Percentiles rank a stretch among this genome's conserved stretches.
These are phyloP conservation scores for Ramphastos sulfuratus DNA, from an alignment of 2,113 vertebrate species.

Conservation along the genomic window DNA sequence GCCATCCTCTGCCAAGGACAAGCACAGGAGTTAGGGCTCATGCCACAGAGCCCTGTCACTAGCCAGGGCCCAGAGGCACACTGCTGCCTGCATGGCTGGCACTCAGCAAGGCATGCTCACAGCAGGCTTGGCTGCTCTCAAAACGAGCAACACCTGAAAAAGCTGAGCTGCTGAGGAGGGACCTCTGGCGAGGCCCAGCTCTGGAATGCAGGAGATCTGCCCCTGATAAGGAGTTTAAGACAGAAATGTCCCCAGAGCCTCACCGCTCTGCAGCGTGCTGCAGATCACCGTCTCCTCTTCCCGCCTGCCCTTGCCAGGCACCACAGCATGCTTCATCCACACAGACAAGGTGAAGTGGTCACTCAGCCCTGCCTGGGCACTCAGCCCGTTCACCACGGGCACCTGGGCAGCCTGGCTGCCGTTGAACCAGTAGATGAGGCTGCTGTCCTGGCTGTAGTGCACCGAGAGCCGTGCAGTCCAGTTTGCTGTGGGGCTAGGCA, in stretches of 20 bases:
- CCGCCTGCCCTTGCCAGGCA: conserved; percentile 81
- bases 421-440: conserved; percentile 97
- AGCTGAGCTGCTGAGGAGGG: background rate
- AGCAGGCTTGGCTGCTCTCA: background rate
- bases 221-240: background rate
- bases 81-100: rapidly evolving
- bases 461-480: conserved; percentile 92
- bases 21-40: background rate
- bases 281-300: conserved; percentile 95
- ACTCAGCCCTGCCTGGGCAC: conserved; percentile 75
- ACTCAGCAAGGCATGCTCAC: background rate
- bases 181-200: background rate
- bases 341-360: conserved; percentile 96
- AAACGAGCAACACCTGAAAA: background rate
- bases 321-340: conserved; percentile 92
- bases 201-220: background rate
- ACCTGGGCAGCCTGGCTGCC: conserved; percentile 92
- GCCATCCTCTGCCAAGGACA: conserved; percentile 83
- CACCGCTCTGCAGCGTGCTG: conserved; percentile 92
- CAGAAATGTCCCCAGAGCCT: conserved; percentile 8
- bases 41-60: background rate
- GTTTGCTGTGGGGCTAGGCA: conserved; percentile 88
- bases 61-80: background rate
- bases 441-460: conserved; percentile 95
- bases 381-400: conserved; percentile 67